A percentile compares a stretch with the other conserved stretches of the same genome.
Evolutionary conservation across 2,797 vertebrate species (phyloP).

Genomic region (Onychomys leucogaster): DNA sequence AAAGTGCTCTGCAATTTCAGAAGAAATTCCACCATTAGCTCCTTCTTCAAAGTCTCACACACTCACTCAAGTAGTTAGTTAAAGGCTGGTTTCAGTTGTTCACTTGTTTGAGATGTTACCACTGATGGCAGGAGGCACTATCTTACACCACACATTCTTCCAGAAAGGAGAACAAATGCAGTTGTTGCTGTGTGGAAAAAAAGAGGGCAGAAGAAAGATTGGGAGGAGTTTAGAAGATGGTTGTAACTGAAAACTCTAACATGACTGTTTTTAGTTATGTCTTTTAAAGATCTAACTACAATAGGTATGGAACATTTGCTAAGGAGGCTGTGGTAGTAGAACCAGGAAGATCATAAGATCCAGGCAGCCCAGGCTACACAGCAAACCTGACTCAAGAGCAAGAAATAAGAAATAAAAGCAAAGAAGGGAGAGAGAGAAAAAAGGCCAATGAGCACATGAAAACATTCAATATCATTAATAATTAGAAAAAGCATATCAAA

Average conservation of each 20-base stretch:
- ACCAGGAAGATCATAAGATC: neutral
- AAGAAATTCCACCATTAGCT: slow-evolving; percentile 4
- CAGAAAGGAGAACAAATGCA: neutral
- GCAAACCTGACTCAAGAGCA: neutral
- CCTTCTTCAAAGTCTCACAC: slow-evolving; percentile 12
- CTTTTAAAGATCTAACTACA: neutral
- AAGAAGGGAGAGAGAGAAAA: neutral
- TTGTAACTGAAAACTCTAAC: neutral
- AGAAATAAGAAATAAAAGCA: neutral
- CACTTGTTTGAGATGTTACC: slow-evolving; percentile 3
- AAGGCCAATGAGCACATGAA: neutral
- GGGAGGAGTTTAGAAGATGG: neutral
- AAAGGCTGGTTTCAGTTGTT: slow-evolving; percentile 15
- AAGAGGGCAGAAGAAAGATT: neutral
- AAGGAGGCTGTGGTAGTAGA: neutral
- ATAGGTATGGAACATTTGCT: neutral
- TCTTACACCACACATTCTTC: neutral
- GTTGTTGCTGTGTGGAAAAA: neutral
- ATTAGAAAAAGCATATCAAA: slow-evolving; percentile 53
- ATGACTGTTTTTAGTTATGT: neutral
- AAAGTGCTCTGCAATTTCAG: neutral
- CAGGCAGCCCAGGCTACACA: neutral
- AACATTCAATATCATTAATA: slow-evolving; percentile 21
- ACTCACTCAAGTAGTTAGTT: neutral
- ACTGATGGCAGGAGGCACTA: neutral